A percentile compares a stretch with the other conserved stretches of the same genome.
Evolutionary conservation across 2,797 vertebrate species (phyloP).

Genomic region (Sebastes itinus): DNA sequence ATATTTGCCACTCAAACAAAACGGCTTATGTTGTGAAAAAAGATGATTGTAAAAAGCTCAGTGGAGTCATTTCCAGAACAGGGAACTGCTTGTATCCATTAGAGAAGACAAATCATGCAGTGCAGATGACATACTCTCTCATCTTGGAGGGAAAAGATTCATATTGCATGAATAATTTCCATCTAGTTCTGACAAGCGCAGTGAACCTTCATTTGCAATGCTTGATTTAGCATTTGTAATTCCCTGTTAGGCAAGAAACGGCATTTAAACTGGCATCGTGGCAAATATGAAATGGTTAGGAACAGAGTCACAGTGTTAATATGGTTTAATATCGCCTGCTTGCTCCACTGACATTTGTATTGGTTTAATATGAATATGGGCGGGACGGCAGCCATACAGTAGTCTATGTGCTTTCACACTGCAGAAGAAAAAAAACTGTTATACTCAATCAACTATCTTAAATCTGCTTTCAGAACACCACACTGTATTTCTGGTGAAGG

Average conservation of each 20-base stretch:
- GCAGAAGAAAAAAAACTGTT: constrained; percentile 10
- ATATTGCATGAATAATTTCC: constrained; percentile 76
- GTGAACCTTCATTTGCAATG: constrained; percentile 76
- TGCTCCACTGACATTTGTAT: constrained; percentile 60
- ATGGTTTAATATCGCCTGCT: constrained; percentile 57
- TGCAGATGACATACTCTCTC: constrained; percentile 58
- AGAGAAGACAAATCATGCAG: constrained; percentile 49
- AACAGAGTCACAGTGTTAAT: constrained; percentile 67
- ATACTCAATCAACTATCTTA: constrained; percentile 20
- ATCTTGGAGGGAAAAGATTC: constrained; percentile 63
- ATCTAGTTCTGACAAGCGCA: constrained; percentile 71
- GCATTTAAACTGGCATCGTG: constrained; percentile 67
- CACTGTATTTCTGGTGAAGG: background rate
- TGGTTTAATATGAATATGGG: constrained; percentile 52
- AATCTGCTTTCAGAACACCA: background rate
- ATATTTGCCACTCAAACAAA: constrained; percentile 19
- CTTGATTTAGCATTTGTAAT: constrained; percentile 79
- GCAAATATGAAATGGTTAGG: constrained; percentile 59
- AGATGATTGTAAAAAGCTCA: constrained; percentile 16
- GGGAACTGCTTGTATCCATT: constrained; percentile 56
- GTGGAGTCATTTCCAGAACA: constrained; percentile 55
- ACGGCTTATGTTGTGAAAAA: constrained; percentile 8
- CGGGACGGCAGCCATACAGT: constrained; percentile 1
- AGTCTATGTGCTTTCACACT: constrained; percentile 15
- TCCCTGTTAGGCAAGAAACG: constrained; percentile 69